Base-by-base conservation (phyloP, 2,113 vertebrate species). In the Serilophus lunatus region DNA sequence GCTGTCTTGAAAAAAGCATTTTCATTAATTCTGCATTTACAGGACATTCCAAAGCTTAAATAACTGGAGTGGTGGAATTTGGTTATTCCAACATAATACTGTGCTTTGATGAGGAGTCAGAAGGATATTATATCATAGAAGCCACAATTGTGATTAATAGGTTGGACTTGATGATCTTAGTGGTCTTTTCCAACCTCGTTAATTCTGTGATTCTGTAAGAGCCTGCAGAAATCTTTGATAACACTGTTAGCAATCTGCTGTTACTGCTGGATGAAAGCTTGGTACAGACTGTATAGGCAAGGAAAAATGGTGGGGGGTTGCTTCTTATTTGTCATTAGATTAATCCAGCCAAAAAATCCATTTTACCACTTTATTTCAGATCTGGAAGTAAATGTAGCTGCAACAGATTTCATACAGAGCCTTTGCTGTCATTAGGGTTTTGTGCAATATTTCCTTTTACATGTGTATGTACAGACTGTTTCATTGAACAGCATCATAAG, bases 401-500 rank as follows among this genome's bases (percentile, higher is more conserved):
- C 31, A 78, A 33, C 24, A 82, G 72, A 77, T 75, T 75, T 54
- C 56, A 38, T 68, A 24, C 33, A 47, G 79, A 12, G 12, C 31
- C 42, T n/a, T 86, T 63, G 14, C 60, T 93, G 84, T 74, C 76
- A 38, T 61, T 47, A 42, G 49, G 54, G 15, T 40, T 94, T 88
- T 70, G 53, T 9, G 25, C 83, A 94, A 13, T 91, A 35, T 92
- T 95, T 91, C 79, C 60, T 91, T 69, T 83, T 53, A 54, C 33
- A 44, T 53, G 74, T 45, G 36, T 82, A 40, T 69, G 65, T 88
- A 68, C 65, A 80, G 88, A 45, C 79, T 86, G 83, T 76, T 95
- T 96, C 86, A 74, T 92, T 95, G 93, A 91, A 53, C 80, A 87
- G 83, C 45, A 88, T 77, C 86, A 40, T 20, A 91, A 68, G 82